A percentile compares a stretch with the other conserved stretches of the same genome.
These are phyloP conservation scores for Pachyseris speciosa DNA, from an alignment of 64 coral and sea anemone genomes.

Conservation along the genomic window DNA sequence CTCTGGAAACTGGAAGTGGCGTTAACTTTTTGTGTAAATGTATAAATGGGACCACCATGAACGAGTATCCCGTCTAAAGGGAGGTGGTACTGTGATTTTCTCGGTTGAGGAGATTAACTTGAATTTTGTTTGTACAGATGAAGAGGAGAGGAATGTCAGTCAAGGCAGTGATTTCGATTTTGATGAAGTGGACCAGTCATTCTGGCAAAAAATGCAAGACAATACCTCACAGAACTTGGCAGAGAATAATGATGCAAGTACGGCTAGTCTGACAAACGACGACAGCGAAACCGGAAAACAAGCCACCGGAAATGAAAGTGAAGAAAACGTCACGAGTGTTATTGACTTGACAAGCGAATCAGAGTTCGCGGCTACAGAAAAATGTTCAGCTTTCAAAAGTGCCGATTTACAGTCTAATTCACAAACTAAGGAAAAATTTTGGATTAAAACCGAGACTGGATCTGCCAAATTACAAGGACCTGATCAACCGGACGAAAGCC, in stretches of 20 bases:
- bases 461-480: background rate
- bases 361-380: background rate
- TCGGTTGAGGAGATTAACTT: background rate
- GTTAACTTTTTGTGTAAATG: too few species aligned
- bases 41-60: too few species aligned
- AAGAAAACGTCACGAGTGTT: background rate
- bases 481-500: background rate
- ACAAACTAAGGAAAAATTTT: background rate
- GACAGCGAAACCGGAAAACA: background rate
- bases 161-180: slow-evolving; percentile 54
- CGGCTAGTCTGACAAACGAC: background rate
- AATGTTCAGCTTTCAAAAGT: background rate
- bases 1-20: too few species aligned
- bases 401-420: background rate
- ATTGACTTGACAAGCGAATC: slow-evolving; percentile 49
- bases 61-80: too few species aligned
- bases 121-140: background rate
- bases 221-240: background rate
- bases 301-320: background rate
- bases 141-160: slow-evolving; percentile 22
- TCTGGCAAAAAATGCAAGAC: slow-evolving; percentile 15
- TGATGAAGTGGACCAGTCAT: slow-evolving; percentile 29
- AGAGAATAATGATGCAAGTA: background rate
- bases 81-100: too few species aligned
- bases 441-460: background rate